Conservation (phyloP, 2,888 invertebrate species). For the Cybosia mesomella region DNA sequence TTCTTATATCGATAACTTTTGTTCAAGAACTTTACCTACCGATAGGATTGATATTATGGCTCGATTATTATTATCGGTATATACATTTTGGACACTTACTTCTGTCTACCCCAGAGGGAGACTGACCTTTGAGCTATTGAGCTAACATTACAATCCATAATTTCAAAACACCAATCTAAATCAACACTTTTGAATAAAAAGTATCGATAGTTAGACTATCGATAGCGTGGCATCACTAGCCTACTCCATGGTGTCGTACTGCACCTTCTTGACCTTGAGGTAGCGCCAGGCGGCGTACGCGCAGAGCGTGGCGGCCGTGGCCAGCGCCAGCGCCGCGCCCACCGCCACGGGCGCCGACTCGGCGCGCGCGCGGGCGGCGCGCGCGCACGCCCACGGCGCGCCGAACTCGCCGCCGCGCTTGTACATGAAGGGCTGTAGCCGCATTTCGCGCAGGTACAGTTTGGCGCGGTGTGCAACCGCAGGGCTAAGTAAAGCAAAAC, state of each 20-base stretch:
- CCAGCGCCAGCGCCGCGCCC: conserved; percentile 93
- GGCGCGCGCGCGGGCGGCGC: conserved; percentile 86
- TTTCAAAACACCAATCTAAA: not conserved
- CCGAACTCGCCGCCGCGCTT: conserved; percentile 91
- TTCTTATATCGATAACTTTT: not conserved
- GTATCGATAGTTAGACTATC: not conserved
- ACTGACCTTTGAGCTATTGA: not conserved
- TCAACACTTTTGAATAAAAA: not conserved
- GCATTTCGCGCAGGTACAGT: conserved; percentile 89
- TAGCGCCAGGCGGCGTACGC: conserved; percentile 92
- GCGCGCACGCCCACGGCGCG: conserved; percentile 89
- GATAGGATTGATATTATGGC: too few relatives aligned
- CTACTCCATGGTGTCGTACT: conserved; percentile 51
- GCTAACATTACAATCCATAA: not conserved
- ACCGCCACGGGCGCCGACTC: conserved; percentile 92
- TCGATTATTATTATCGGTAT: not conserved
- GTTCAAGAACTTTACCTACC: too few relatives aligned
- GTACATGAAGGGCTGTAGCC: conserved; percentile 96
- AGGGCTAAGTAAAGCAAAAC: conserved; percentile 57
- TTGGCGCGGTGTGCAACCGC: conserved; percentile 86
- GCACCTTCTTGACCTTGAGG: conserved; percentile 50
- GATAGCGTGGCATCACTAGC: not conserved
- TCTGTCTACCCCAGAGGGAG: too few relatives aligned
- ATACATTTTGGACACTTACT: too few relatives aligned
- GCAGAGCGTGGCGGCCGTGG: conserved; percentile 92